Evolutionary conservation across 2,113 vertebrate genomes (phyloP).

Genomic region (Cacatua alba): DNA sequence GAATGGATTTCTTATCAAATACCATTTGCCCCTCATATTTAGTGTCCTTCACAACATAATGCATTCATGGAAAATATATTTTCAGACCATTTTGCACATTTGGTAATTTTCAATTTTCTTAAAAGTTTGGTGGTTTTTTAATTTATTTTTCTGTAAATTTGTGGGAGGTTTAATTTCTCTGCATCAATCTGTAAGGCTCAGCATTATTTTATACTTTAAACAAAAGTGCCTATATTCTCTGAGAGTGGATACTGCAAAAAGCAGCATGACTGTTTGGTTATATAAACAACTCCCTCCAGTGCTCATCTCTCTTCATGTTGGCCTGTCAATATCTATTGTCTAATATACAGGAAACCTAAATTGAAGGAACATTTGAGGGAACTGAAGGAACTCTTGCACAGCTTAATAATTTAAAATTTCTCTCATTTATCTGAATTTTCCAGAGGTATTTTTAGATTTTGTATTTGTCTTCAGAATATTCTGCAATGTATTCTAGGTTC

Average conservation of each 20-base stretch:
- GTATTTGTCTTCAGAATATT: neutral
- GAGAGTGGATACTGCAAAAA: neutral
- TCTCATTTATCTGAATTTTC: neutral
- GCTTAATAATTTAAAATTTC: neutral
- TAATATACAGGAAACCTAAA: neutral
- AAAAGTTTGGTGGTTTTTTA: neutral
- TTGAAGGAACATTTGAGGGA: neutral
- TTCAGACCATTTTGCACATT: neutral
- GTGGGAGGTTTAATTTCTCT: neutral
- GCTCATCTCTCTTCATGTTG: neutral
- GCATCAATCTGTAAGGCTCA: neutral
- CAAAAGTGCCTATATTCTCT: neutral
- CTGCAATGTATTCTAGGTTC: neutral
- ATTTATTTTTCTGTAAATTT: neutral
- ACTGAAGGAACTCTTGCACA: neutral
- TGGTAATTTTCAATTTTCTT: neutral
- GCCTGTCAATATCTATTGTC: neutral
- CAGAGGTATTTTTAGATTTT: neutral
- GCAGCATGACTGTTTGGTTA: neutral
- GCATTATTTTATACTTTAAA: neutral
- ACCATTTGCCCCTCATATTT: neutral
- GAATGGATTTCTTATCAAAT: neutral
- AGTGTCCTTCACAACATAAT: neutral
- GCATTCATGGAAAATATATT: neutral
- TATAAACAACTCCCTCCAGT: neutral